Base-by-base conservation (phyloP, 1,140 invertebrate species). In the Ceratitis capitata region DNA sequence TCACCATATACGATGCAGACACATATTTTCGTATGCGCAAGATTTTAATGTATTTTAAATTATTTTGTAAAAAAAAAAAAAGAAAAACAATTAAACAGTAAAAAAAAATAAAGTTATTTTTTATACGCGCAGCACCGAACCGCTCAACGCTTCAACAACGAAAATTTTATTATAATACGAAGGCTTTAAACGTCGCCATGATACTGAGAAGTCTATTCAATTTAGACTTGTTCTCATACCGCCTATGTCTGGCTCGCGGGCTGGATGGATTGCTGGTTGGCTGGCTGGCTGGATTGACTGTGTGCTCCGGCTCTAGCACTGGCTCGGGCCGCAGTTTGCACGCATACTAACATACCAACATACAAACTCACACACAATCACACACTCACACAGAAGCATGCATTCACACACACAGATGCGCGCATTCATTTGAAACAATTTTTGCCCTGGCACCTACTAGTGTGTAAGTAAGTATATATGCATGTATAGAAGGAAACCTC, bases 171-270 rank as follows among this genome's bases (percentile, higher is more conserved):
- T 83, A 83, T 83, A 51, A 83, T 83, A 51, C 49, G 45, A 83
- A 83, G 82, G 49, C 82, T 83, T 83, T 51, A 83, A 83, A 83
- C 42, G 82, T 51, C 82, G 49, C 29, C 69, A 78, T 78, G 69
- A 78, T 78, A 78, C 69, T 78, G 69, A 78, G 69, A 78, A 45
- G 69, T 78, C 69, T 78, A 78, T 78, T 78, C 69, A 78, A 78
- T 78, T 78, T 78, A 78, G 69, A 78, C 69, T 78, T 78, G 69
- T 78, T 78, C 69, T 78, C 69, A 78, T 78, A 78, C 69, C 69
- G 12, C 69, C 6, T 19, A 19, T 64, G 32, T 35, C 29, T 23
- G 69, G n/a, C 39, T 78, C n/a, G n/a, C n/a, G n/a, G 69, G 6
- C 69, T 26, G 69, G 1, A 16, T 14, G 58, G 51, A 19, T 49